These are phyloP conservation scores for Rhinoptilus africanus DNA, from an alignment of 2,113 vertebrate genomes.

Conservation along the genomic window DNA sequence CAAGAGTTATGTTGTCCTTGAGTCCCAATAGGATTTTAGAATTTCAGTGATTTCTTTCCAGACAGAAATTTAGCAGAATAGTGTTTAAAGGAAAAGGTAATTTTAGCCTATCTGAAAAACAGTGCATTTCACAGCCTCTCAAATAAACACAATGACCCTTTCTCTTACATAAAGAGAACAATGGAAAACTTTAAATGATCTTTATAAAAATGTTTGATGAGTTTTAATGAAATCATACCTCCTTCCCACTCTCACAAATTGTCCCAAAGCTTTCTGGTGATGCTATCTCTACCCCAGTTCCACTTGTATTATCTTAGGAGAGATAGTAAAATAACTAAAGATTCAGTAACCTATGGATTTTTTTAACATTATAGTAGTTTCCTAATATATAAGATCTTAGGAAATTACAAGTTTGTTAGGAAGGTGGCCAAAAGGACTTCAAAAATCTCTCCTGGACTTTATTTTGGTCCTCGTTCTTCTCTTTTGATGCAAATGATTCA, in stretches of 20 bases:
- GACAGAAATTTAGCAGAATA: neutral
- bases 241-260: rapidly evolving
- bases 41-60: neutral
- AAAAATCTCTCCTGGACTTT: neutral
- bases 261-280: neutral
- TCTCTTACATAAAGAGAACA: neutral
- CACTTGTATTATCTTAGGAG: neutral
- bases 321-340: neutral
- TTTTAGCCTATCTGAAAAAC: neutral
- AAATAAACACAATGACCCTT: neutral
- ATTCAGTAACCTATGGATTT: neutral
- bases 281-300: neutral
- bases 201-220: neutral
- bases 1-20: neutral
- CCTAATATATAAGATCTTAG: neutral
- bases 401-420: neutral
- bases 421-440: neutral
- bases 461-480: neutral
- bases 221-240: neutral
- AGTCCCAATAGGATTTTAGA: neutral
- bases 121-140: neutral
- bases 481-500: neutral
- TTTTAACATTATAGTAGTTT: neutral
- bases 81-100: neutral
- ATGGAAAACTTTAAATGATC: neutral